Conservation (phyloP, 2,888 invertebrate species). For the Microchrysa polita region DNA sequence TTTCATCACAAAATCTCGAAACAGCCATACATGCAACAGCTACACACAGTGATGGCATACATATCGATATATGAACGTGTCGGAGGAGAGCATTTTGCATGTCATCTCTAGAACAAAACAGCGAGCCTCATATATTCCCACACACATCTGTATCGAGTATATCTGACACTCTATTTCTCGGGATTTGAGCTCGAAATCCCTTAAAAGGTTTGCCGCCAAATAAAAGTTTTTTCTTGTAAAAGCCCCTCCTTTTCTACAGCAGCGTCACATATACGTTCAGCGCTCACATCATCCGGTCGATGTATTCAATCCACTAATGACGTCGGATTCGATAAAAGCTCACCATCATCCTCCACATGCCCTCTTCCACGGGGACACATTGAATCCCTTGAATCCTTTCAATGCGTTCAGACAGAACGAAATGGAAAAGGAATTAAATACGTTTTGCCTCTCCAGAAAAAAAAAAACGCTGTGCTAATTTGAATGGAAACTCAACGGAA, state of each 20-base stretch:
- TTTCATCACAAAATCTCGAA: slow-evolving; percentile 7
- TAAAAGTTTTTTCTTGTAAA: slow-evolving; percentile 1
- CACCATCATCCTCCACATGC: background rate
- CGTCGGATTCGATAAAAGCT: slow-evolving; percentile 19
- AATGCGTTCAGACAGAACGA: too few species aligned
- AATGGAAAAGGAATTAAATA: slow-evolving; percentile 4
- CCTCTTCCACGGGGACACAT: too few species aligned
- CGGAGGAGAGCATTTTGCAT: too few species aligned
- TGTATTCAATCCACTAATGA: slow-evolving; percentile 20
- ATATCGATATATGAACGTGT: background rate
- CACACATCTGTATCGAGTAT: background rate
- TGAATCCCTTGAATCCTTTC: too few species aligned
- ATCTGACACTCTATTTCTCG: slow-evolving; percentile 6
- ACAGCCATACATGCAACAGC: background rate
- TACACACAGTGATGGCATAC: background rate
- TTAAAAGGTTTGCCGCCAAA: slow-evolving; percentile 10
- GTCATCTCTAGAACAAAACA: slow-evolving; percentile 1
- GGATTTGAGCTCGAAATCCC: background rate
- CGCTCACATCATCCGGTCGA: slow-evolving; percentile 21
- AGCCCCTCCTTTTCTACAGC: background rate
- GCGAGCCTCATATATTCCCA: background rate
- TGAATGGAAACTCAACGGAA: background rate
- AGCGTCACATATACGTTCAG: background rate
- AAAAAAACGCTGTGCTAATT: background rate
- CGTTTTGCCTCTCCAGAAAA: background rate